A percentile compares a stretch with the other conserved stretches of the same genome.
These are phyloP conservation scores for Andrena bucephala DNA, from an alignment of 2,888 invertebrate species.

Conservation along the genomic window DNA sequence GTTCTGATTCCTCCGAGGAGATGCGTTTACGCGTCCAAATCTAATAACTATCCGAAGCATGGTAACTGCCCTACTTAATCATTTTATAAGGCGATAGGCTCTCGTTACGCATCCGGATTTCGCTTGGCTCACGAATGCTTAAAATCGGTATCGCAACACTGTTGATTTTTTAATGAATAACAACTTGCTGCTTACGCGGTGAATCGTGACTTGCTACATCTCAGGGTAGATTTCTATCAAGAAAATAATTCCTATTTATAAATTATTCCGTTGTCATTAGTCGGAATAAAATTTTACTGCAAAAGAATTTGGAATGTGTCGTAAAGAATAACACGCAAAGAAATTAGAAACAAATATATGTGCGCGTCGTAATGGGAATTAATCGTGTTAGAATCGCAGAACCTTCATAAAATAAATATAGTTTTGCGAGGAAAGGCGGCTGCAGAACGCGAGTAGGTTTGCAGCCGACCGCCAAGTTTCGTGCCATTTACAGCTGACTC, in stretches of 20 bases:
- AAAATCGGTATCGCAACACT: slow-evolving; percentile 18
- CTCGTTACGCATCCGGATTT: slow-evolving; percentile 30
- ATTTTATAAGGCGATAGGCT: slow-evolving; percentile 28
- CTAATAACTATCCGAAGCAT: slow-evolving; percentile 44
- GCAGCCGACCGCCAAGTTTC: slow-evolving; percentile 41
- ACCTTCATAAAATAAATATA: slow-evolving; percentile 40
- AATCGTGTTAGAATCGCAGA: slow-evolving; percentile 11
- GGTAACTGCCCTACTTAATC: slow-evolving; percentile 44
- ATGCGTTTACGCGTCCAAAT: slow-evolving; percentile 16
- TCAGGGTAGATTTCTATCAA: background rate
- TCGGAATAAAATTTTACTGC: background rate
- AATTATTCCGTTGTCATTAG: background rate
- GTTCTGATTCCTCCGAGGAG: background rate
- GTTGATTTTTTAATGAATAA: no score
- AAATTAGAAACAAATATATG: background rate
- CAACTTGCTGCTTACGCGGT: no score
- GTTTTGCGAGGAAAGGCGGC: slow-evolving; percentile 39
- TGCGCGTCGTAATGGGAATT: background rate
- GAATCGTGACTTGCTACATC: no score
- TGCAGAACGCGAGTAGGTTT: slow-evolving; percentile 27
- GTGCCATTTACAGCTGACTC: slow-evolving; percentile 53
- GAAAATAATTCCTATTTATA: background rate
- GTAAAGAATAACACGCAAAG: background rate
- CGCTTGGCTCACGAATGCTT: slow-evolving; percentile 49
- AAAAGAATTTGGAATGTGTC: background rate